Evolutionary conservation across 2,888 invertebrate genomes (phyloP).

Genomic region (Drosophila paramelanica): DNA sequence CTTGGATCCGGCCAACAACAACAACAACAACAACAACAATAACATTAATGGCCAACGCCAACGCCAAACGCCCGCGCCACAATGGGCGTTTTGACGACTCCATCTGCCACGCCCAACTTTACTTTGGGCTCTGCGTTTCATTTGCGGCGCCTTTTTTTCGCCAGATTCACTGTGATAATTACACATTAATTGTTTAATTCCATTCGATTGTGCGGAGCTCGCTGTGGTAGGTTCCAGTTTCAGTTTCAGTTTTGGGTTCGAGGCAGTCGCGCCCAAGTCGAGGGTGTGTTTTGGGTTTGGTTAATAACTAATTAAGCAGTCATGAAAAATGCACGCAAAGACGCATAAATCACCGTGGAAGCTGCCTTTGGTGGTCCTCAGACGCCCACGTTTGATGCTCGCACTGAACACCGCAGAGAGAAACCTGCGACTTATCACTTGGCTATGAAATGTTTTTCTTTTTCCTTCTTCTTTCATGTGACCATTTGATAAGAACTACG

Average conservation of each 20-base stretch:
- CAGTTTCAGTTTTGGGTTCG: constrained; percentile 8
- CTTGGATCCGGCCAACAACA: constrained; percentile 12
- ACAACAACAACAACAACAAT: too few relatives aligned
- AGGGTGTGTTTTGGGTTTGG: constrained; percentile 54
- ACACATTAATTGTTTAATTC: constrained; percentile 82
- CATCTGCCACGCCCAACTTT: constrained; percentile 14
- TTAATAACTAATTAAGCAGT: constrained; percentile 72
- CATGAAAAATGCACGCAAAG: constrained; percentile 36
- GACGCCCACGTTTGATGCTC: constrained; percentile 36
- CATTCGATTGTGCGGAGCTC: constrained; percentile 53
- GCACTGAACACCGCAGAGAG: not conserved
- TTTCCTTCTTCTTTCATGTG: not conserved
- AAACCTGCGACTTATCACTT: constrained; percentile 22
- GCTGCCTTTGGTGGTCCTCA: constrained; percentile 49
- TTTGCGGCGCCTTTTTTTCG: constrained; percentile 41
- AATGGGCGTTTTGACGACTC: constrained; percentile 74
- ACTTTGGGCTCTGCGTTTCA: constrained; percentile 5
- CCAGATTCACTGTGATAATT: constrained; percentile 76
- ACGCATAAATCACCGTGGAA: constrained; percentile 60
- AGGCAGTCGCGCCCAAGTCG: constrained; percentile 37
- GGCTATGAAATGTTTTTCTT: not conserved
- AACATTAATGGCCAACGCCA: constrained; percentile 41
- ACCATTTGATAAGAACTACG: constrained; percentile 25
- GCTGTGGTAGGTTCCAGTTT: constrained; percentile 50
- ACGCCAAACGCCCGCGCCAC: constrained; percentile 62